A percentile compares a stretch with the other conserved stretches of the same genome.
Evolutionary conservation across 2,113 vertebrate species (phyloP).

Genomic region (Poeciliopsis retropinna): DNA sequence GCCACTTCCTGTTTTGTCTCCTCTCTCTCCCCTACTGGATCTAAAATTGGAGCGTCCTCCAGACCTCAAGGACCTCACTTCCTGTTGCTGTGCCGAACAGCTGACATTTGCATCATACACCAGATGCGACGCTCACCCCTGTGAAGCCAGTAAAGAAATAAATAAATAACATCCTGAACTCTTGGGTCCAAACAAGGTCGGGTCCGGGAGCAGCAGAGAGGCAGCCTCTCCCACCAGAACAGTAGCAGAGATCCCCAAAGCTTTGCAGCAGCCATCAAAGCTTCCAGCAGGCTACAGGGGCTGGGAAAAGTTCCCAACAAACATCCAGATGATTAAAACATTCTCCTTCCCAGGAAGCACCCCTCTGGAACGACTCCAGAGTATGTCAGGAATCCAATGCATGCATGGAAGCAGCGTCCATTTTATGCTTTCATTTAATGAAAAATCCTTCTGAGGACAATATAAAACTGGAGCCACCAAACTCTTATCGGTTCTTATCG

Average conservation of each 20-base stretch:
- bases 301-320: too few species aligned
- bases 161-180: neutral
- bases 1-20: constrained; percentile 63
- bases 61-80: constrained; percentile 70
- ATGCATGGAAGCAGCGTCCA: too few species aligned
- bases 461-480: too few species aligned
- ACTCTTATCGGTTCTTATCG: too few species aligned
- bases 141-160: neutral
- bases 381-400: too few species aligned
- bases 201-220: neutral
- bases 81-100: constrained; percentile 65
- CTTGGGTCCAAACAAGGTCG: neutral
- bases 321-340: too few species aligned
- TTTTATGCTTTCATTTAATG: too few species aligned
- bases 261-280: too few species aligned
- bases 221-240: neutral
- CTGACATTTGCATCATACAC: constrained; percentile 36
- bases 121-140: neutral
- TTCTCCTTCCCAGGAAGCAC: too few species aligned
- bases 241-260: neutral
- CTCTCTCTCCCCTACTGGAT: constrained; percentile 35
- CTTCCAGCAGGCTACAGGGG: neutral
- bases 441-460: too few species aligned
- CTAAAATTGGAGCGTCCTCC: constrained; percentile 73
- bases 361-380: too few species aligned